These are phyloP conservation scores for Chrysocyon brachyurus DNA, from an alignment of 2,797 vertebrate genomes.

Conservation along the genomic window DNA sequence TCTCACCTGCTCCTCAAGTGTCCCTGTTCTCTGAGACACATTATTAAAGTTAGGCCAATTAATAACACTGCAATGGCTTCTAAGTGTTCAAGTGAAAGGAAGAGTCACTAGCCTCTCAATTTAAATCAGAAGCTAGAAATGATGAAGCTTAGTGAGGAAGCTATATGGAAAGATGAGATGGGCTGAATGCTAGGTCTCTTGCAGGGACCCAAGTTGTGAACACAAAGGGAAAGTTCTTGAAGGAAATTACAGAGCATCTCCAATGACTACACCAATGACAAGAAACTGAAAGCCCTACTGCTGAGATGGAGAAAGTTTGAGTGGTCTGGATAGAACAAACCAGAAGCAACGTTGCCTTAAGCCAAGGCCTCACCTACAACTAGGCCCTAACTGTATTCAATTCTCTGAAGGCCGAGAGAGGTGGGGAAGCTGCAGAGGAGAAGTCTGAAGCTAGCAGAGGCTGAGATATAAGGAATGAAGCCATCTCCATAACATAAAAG, in stretches of 20 bases:
- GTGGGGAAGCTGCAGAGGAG: not conserved
- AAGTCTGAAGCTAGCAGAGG: not conserved
- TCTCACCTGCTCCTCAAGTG: not conserved
- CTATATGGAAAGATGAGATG: not conserved
- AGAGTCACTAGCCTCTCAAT: not conserved
- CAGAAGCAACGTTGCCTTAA: not conserved
- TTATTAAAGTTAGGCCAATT: not conserved
- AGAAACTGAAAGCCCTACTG: not conserved
- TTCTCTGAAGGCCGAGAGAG: not conserved
- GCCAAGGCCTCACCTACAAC: not conserved
- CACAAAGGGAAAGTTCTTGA: not conserved
- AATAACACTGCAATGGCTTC: not conserved
- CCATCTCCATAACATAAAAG: not conserved
- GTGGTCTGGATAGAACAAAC: not conserved
- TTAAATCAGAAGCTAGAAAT: not conserved
- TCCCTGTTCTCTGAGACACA: not conserved
- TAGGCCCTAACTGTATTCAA: not conserved
- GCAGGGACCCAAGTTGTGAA: not conserved
- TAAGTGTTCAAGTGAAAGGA: not conserved
- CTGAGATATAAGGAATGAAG: not conserved
- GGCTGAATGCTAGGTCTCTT: not conserved
- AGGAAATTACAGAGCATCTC: not conserved
- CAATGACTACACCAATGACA: not conserved
- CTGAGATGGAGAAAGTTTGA: not conserved
- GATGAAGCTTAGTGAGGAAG: not conserved